Base-by-base conservation (phyloP, 2,888 invertebrate genomes). In the Hololepta plana region DNA sequence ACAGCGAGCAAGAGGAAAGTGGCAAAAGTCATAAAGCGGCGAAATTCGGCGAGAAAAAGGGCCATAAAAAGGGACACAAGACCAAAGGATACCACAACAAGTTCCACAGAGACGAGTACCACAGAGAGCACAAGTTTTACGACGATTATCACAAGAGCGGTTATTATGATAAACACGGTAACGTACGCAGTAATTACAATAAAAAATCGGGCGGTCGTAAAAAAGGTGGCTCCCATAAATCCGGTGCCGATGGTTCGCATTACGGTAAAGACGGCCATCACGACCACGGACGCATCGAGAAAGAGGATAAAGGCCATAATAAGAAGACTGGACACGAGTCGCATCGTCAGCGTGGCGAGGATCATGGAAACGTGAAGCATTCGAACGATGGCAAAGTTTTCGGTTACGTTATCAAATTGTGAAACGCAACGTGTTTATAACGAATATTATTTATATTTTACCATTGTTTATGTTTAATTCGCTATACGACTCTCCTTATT, bases 31-130 rank as follows among this genome's bases (percentile, higher is more conserved):
- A 68, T 26, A 67, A 73, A 37, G 70, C 68, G 0, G 65, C 67
- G 1, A 70, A 74, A 44, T 75, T 72, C 34, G 72, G 67, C 1
- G 74, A 76, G 47, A 75, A 75, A 44, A 72, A 74, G 35, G 76
- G 73, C 0, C 76, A 77, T 45, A 76, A 75, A 44, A 73, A 73
- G 40, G 77, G 77, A 3, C 74, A 76, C 43, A 75, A 75, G 46
- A 74, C 73, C 2, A 74, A 72, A 49, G 77, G 77, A 1, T 76
- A 72, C 51, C 76, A 79, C 55, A 74, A 79, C 54, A 74, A 73
- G 38, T 72, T 74, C 50, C 74, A 74, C 55, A 74, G 74, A 46
- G 77, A 79, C 41, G 79, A 79, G 47, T 76, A 69, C 52, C 71
- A 74, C 46, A 75, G 72, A 42, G 75, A 76, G 43, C 77, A 77